Evolutionary conservation across 2,113 vertebrate genomes (phyloP).

Genomic region (Sinocyclocheilus grahami): DNA sequence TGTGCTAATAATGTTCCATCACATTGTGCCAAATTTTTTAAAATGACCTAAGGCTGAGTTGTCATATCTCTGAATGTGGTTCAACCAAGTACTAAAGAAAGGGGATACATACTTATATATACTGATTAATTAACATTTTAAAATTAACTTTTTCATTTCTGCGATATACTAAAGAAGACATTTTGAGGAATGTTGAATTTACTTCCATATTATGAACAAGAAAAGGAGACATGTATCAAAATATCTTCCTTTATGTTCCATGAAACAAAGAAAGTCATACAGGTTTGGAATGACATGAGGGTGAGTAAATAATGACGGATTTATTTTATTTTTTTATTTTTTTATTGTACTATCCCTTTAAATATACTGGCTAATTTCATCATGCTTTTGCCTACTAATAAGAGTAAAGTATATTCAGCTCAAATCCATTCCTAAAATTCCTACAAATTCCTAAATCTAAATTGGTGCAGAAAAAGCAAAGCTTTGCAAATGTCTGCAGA

Average conservation of each 20-base stretch:
- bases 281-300: not conserved
- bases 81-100: not conserved
- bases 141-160: not conserved
- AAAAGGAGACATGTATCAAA: not conserved
- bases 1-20: not conserved
- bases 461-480: not conserved
- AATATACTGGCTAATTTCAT: not conserved
- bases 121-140: not conserved
- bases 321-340: not conserved
- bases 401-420: not conserved
- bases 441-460: not conserved
- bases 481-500: not conserved
- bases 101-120: not conserved
- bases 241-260: not conserved
- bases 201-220: not conserved
- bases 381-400: not conserved
- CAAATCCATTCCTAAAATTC: not conserved
- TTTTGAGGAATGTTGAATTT: not conserved
- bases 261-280: not conserved
- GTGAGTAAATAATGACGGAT: not conserved
- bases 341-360: not conserved
- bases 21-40: not conserved
- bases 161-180: not conserved
- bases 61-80: not conserved
- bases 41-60: not conserved